Percentiles rank a stretch among this genome's conserved stretches.
These are phyloP conservation scores for Malurus elegans DNA, from an alignment of 2,113 vertebrate species.

Conservation along the genomic window DNA sequence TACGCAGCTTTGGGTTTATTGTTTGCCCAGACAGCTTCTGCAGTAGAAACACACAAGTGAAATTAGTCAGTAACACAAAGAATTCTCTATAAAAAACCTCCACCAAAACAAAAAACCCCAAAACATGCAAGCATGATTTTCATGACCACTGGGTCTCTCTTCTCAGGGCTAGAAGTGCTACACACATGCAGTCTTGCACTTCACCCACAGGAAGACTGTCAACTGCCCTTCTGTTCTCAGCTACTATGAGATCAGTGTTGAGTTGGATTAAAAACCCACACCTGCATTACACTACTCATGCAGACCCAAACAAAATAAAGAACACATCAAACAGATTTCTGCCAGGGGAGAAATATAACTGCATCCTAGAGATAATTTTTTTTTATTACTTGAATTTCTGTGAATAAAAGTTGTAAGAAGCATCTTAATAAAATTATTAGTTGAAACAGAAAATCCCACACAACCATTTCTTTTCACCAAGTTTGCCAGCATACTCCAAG, in stretches of 20 bases:
- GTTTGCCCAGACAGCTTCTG: conserved; percentile 88
- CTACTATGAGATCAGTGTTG: not conserved
- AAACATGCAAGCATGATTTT: not conserved
- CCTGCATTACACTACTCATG: not conserved
- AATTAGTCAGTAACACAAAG: not conserved
- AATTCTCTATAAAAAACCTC: not conserved
- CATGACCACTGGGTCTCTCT: not conserved
- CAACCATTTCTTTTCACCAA: not conserved
- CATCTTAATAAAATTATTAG: not conserved
- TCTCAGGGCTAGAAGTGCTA: not conserved
- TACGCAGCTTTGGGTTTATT: conserved; percentile 83
- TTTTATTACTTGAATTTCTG: not conserved
- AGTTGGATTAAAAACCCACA: not conserved
- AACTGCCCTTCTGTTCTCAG: not conserved
- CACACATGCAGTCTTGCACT: not conserved
- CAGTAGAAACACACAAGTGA: conserved; percentile 35
- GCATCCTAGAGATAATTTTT: not conserved
- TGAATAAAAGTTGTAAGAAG: not conserved
- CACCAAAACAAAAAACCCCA: not conserved
- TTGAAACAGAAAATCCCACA: not conserved
- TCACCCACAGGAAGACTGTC: not conserved
- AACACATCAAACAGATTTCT: not conserved
- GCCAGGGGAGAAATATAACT: not conserved
- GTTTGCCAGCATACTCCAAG: not conserved
- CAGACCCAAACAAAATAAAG: not conserved